Evolutionary conservation across 2,113 vertebrate genomes (phyloP).

Genomic region (Manacus vitellinus): DNA sequence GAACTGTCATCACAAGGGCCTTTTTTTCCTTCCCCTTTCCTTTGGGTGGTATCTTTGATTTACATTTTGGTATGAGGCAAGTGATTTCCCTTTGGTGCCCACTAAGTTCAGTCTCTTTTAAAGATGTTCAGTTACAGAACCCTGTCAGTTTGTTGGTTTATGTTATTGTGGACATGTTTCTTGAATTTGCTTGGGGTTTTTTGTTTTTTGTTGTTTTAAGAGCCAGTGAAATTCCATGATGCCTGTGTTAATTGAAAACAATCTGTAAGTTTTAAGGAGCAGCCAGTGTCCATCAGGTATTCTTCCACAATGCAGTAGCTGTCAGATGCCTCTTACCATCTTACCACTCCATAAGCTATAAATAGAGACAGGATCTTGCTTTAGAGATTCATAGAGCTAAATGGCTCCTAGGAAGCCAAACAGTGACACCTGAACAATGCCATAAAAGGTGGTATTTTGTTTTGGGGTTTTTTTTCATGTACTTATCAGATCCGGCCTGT

Average conservation of each 20-base stretch:
- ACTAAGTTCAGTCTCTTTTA: neutral
- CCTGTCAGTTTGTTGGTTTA: neutral
- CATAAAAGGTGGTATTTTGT: neutral
- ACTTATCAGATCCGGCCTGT: neutral
- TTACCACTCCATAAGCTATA: neutral
- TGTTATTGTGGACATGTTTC: neutral
- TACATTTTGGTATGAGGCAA: neutral
- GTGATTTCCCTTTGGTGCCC: neutral
- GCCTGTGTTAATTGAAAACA: neutral
- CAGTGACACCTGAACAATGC: neutral
- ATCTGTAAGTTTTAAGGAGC: neutral
- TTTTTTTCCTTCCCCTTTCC: constrained; percentile 25
- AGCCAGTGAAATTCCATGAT: neutral
- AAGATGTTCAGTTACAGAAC: neutral
- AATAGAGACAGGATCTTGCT: neutral
- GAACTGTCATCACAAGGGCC: constrained; percentile 45
- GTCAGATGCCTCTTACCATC: neutral
- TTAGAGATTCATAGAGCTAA: neutral
- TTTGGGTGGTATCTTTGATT: constrained; percentile 60
- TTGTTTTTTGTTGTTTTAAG: neutral
- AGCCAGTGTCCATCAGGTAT: neutral
- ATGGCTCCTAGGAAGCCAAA: neutral
- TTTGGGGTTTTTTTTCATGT: neutral
- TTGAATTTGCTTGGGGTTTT: neutral
- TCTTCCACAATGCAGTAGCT: neutral